Evolutionary conservation across 2,797 vertebrate genomes (phyloP).

Genomic region (Muscicapa comitata): DNA sequence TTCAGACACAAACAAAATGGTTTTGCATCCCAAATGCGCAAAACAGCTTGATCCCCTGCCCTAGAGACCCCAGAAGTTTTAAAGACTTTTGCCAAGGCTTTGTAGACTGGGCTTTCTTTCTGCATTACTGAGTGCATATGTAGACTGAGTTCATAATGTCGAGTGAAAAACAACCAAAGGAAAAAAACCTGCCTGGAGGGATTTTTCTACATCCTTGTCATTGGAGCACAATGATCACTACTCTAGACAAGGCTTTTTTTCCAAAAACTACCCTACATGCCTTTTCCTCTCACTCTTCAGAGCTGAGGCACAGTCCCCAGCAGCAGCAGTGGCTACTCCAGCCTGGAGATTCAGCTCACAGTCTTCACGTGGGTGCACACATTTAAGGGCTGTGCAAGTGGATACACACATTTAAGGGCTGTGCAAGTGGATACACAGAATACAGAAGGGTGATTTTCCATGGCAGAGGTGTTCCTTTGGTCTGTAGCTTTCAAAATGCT

Average conservation of each 20-base stretch:
- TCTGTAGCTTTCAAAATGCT: not conserved
- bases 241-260: not conserved
- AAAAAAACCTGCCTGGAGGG: not conserved
- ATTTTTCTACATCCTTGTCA: not conserved
- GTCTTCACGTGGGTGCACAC: accelerated
- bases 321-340: not conserved
- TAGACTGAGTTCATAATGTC: not conserved
- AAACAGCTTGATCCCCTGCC: not conserved
- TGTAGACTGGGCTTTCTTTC: not conserved
- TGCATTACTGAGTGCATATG: not conserved
- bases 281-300: not conserved
- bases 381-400: not conserved
- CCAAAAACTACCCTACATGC: not conserved
- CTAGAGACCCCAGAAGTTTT: not conserved
- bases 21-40: not conserved
- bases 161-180: not conserved
- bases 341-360: not conserved
- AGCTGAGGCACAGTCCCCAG: not conserved
- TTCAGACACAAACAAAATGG: not conserved
- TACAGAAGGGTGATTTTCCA: not conserved
- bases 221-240: not conserved
- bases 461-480: not conserved
- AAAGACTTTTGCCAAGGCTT: not conserved
- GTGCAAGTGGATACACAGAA: not conserved
- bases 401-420: accelerated